phyloP scores from a whole-genome alignment of 2,797 vertebrate species.

The Melanogrammus aeglefinus region DNA sequence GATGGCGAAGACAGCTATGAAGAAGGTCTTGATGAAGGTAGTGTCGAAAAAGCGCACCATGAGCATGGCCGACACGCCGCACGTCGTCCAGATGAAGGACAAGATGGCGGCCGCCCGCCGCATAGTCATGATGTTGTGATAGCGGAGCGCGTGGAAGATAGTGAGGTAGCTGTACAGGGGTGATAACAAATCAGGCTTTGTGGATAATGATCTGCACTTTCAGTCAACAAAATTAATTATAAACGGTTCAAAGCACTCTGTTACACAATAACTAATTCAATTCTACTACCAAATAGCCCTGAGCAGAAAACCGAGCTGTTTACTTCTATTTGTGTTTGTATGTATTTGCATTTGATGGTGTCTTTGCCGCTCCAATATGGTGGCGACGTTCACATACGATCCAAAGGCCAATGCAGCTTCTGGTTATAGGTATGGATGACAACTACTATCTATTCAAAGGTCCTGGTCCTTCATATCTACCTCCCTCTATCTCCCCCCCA shows the following conservation, averaged over 20 bases:
- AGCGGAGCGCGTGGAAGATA: constrained; percentile 89
- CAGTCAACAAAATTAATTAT: not conserved
- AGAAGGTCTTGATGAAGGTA: constrained; percentile 79
- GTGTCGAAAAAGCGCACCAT: constrained; percentile 82
- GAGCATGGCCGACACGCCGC: constrained; percentile 75
- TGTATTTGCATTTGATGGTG: too few species aligned
- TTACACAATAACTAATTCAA: not conserved
- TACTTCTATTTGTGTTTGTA: too few species aligned
- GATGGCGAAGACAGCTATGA: constrained; percentile 80
- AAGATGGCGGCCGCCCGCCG: constrained; percentile 72
- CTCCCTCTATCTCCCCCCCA: too few species aligned
- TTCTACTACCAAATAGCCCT: not conserved
- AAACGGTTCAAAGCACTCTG: not conserved
- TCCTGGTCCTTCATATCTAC: not conserved
- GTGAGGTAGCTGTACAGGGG: constrained; percentile 81
- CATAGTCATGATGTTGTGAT: constrained; percentile 90
- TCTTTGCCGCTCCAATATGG: too few species aligned
- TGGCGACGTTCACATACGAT: too few species aligned
- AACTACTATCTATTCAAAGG: not conserved
- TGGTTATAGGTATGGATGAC: not conserved
- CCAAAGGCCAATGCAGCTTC: too few species aligned
- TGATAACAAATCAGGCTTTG: constrained; percentile 7
- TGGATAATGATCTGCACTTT: not conserved
- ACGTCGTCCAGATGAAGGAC: constrained; percentile 80
- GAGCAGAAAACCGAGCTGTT: not conserved